Evolutionary conservation across 2,797 vertebrate genomes (phyloP), one percentile per base, ranked within the genome.

Genomic region (Rousettus madagascariensis): DNA sequence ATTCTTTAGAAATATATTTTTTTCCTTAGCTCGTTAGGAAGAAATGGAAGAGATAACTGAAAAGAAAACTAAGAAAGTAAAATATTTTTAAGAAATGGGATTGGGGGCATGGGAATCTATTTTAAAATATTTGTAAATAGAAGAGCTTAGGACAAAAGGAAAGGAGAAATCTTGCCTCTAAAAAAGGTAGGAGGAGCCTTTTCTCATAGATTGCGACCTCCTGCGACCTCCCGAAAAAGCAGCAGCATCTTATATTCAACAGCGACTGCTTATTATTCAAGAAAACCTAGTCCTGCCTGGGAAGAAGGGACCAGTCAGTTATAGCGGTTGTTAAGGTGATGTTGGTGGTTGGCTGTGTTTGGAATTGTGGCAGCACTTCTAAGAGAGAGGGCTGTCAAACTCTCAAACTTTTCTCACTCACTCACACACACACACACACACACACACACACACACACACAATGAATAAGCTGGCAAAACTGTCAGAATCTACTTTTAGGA

Each of bases 111-210:
- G 61, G 43, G n/a, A 59, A 30, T 86, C 15, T 36, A 17, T 93
- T 91, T 89, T 86, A 79, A 86, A 49, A 65, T 83, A 71, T 53
- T 85, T 89, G 15, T 94, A 71, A 63, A 77, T 16, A 59, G 30
- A 80, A 88, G 28, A 74, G 4, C 10, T 61, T 93, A 46, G 51
- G 33, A 49, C 68, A 78, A 63, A 26, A 30, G 22, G 46, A 41
- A 82, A 86, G 71, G 83, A 71, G 51, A 86, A 78, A 46, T 90
- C 30, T 78, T 90, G 38, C 43, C 49, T 86, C 3, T 80, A 36
- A 68, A 77, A 36, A 68, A 77, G 53, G 4, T 53, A 46, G 59
- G 33, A 46, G 59, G 33, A 49, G 16, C 53, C 41, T 17, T 59
- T 59, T 86, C 15, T 85, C 57, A 17, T 26, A 57, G n/a, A 72